Evolutionary conservation across 2,797 vertebrate genomes (phyloP), one percentile per base, ranked within the genome.

Genomic region (Phataginus tricuspis): DNA sequence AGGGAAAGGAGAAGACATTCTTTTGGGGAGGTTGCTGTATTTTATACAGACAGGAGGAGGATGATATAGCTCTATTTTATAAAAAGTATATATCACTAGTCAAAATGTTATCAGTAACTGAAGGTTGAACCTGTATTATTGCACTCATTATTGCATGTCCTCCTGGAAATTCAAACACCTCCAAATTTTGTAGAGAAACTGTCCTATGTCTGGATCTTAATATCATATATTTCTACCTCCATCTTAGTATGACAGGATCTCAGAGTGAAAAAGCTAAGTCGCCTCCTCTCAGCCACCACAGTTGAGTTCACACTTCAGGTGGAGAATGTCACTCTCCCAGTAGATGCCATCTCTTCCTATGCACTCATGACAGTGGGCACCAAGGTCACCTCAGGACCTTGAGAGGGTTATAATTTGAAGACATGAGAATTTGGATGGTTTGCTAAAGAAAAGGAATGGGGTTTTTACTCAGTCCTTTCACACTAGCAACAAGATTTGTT

Each of bases 371-470:
- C 74, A 61, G 18, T 13, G 64, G n/a, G 55, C 39, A 39, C 21
- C 42, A 55, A 37, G 9, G 55, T 74, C 23, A 27, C 71, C 71
- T 95, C 49, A 53, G 72, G 31, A 42, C 53, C 57, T 68, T 7
- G 19, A 69, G 25, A 72, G 8, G n/a, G 18, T 77, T 72, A 74
- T 59, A 72, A 10, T 93, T 55, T 72, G 63, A 93, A 94, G 71
- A 49, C 29, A 64, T 23, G 42, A 90, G 23, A 37, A 3, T 77
- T 61, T 53, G 7, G 29, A 87, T 69, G 61, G 14, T 71, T 64
- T 85, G 31, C 34, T 86, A 85, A 96, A 80, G 49, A 75, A 91
- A 90, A 19, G 88, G 37, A 92, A 49, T 88, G 53, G n/a, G 34
- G 29, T 71, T 71, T 66, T 21, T 79, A 71, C 64, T 75, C 34